Evolutionary conservation across 2,888 invertebrate species (phyloP), one percentile per base, ranked within the genome.

Genomic region (Oscheius sp.): DNA sequence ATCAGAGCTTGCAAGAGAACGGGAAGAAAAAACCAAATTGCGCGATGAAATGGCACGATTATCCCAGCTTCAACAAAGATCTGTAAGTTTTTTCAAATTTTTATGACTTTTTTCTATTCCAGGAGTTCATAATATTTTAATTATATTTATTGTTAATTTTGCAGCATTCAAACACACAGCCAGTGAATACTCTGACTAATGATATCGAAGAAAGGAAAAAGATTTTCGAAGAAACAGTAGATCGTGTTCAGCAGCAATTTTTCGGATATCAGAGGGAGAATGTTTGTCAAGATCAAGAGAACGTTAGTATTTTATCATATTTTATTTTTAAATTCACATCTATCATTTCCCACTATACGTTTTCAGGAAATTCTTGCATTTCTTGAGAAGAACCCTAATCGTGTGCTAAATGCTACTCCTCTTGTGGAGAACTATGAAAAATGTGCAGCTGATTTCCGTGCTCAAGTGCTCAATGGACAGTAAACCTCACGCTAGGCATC

Each of bases 141-240:
- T 13, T 45, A 13, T 55, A 21, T 55, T 55, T 59, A n/a, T 35
- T 18, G 9, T 59, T 16, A n/a, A 16, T 27, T 41, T 59, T 35
- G 5, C 29, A 13, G 46, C 25, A 16, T 27, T 29, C 66, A n/a
- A 63, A 63, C 46, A 23, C 23, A 6, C 46, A 18, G 16, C 46
- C 63, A 27, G 63, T 23, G 18, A 21, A 35, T 21, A 29, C 35
- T 25, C 29, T 69, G 46, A 21, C 64, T 29, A 52, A 75, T 2
- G 84, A 85, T 72, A 78, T 86, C 63, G 86, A 87, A 69, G 85
- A 86, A 58, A 80, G 84, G 72, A 86, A 86, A 78, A 82, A 81
- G 63, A 79, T 85, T 63, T 87, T 87, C 74, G 84, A 87, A 23
- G 86, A 87, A 16, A 85, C 86, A 9, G 87, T 85, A 16, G 80